phyloP scores from a whole-genome alignment of 2,888 invertebrate genomes.

The Ormyrus thymus region DNA sequence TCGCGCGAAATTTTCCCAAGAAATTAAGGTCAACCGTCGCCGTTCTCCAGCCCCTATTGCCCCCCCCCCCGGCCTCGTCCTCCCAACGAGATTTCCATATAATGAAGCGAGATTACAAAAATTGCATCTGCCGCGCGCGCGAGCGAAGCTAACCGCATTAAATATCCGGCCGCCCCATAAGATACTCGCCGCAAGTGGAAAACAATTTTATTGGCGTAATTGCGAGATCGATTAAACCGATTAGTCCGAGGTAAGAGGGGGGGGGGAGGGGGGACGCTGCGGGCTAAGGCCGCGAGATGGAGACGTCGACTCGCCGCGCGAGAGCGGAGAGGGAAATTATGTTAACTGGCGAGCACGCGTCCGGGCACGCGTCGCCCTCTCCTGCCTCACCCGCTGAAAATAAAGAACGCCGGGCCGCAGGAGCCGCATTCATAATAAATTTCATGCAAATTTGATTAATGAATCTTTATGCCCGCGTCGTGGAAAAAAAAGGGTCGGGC shows the following conservation, averaged over 20 bases:
- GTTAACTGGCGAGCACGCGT: conserved; percentile 30
- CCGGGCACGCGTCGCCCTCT: neutral
- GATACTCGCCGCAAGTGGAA: conserved; percentile 9
- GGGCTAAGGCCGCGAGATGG: too few relatives aligned
- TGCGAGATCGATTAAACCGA: conserved; percentile 43
- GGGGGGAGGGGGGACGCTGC: neutral
- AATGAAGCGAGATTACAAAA: conserved; percentile 53
- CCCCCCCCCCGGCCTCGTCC: neutral
- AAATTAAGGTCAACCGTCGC: conserved; percentile 50
- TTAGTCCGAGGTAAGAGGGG: conserved; percentile 17
- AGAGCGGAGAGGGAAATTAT: conserved; percentile 29
- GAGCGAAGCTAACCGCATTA: conserved; percentile 20
- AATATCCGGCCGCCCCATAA: neutral
- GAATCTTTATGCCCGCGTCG: conserved; percentile 2
- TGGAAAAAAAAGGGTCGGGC: neutral
- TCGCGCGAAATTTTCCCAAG: neutral
- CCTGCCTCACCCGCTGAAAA: neutral
- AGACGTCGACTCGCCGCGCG: neutral
- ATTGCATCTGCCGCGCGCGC: conserved; percentile 30
- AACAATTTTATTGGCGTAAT: conserved; percentile 50
- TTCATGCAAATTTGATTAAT: conserved; percentile 46
- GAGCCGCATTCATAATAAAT: conserved; percentile 34
- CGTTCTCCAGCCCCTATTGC: conserved; percentile 2
- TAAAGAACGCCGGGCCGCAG: conserved; percentile 5
- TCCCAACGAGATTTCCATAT: conserved; percentile 52